These are phyloP conservation scores for Thymallus thymallus DNA, from an alignment of 2,113 vertebrate genomes.

Conservation along the genomic window DNA sequence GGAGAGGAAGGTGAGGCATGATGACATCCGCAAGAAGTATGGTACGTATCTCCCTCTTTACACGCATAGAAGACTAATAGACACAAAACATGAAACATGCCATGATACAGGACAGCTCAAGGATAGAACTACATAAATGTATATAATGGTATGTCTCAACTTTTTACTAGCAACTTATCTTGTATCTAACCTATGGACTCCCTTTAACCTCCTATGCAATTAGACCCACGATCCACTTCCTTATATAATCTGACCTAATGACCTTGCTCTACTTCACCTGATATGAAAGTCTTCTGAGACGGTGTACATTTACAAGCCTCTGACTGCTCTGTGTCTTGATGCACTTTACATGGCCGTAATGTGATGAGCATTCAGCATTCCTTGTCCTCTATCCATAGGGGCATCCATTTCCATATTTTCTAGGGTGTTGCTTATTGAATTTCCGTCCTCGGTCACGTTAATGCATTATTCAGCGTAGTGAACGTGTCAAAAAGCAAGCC, in stretches of 20 bases:
- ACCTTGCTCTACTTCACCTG: no score
- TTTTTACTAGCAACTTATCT: background rate
- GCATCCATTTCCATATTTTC: conserved; percentile 17
- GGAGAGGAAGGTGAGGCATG: conserved; percentile 76
- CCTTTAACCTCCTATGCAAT: background rate
- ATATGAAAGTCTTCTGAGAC: background rate
- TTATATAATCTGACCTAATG: no score
- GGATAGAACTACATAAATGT: no score
- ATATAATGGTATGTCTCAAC: background rate
- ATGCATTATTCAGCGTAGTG: conserved; percentile 48
- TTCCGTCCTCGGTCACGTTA: conserved; percentile 22
- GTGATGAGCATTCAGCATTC: background rate
- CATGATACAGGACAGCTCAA: no score
- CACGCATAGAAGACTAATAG: no score
- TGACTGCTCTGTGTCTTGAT: no score
- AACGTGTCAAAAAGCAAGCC: conserved; percentile 4
- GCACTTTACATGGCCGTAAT: conserved; percentile 3
- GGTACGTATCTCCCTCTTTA: conserved; percentile 67
- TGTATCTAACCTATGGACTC: background rate
- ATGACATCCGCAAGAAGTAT: conserved; percentile 88
- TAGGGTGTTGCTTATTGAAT: conserved; percentile 20
- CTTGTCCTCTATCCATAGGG: background rate
- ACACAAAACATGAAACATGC: no score
- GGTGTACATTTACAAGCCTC: no score
- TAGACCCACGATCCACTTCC: no score